Evolutionary conservation across 2,113 vertebrate species (phyloP).

Genomic region (Heliornis fulica): DNA sequence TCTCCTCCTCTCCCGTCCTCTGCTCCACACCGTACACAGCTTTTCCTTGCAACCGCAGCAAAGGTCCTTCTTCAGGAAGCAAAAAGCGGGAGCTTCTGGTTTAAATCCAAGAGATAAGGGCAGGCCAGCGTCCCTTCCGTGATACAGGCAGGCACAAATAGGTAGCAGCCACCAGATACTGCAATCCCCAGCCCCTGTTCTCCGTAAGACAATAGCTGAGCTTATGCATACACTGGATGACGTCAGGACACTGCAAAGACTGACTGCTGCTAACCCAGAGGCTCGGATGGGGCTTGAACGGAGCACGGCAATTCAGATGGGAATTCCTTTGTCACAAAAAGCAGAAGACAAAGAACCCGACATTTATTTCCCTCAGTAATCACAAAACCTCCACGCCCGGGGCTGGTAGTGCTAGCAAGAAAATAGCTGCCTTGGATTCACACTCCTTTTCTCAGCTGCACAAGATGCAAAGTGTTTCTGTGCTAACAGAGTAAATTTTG

Average conservation of each 20-base stretch:
- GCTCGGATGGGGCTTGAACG: conserved; percentile 68
- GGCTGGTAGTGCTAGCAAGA: background rate
- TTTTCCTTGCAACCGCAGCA: conserved; percentile 52
- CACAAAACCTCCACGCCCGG: background rate
- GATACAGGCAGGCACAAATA: conserved; percentile 63
- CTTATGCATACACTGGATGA: conserved; percentile 85
- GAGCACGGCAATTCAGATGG: conserved; percentile 62
- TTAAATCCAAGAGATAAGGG: conserved; percentile 68
- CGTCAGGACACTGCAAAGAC: conserved; percentile 85
- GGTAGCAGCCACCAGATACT: conserved; percentile 73
- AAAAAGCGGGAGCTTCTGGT: conserved; percentile 48
- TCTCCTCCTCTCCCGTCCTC: conserved; percentile 70
- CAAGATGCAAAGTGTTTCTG: background rate
- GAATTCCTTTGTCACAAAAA: conserved; percentile 79
- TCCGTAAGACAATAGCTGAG: conserved; percentile 89
- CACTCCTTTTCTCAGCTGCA: background rate
- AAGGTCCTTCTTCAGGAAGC: conserved; percentile 57
- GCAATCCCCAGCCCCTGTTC: conserved; percentile 79
- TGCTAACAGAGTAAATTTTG: background rate
- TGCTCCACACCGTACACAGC: conserved; percentile 66
- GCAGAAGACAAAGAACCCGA: conserved; percentile 65
- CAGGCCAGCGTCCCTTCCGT: conserved; percentile 48
- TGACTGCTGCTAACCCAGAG: conserved; percentile 74
- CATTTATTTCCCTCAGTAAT: background rate
- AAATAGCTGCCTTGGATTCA: background rate